phyloP scores from a whole-genome alignment of 2,797 vertebrate species.

The Coendou prehensilis region DNA sequence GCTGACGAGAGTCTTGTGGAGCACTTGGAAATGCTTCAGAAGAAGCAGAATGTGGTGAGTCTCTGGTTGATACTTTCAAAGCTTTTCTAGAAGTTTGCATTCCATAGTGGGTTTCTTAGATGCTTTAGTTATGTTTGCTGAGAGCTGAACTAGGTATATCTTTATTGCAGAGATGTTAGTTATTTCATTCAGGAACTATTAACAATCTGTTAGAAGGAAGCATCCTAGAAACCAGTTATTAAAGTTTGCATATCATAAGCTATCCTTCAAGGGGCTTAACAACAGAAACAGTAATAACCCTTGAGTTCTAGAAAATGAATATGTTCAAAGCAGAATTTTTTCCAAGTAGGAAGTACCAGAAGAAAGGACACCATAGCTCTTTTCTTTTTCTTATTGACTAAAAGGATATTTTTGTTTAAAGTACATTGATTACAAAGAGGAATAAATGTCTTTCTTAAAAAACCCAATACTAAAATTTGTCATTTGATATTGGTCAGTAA shows the following conservation, averaged over 20 bases:
- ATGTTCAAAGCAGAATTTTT: neutral
- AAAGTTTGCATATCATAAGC: neutral
- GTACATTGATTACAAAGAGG: neutral
- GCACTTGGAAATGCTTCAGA: slow-evolving; percentile 91
- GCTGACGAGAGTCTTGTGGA: slow-evolving; percentile 90
- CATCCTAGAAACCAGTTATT: neutral
- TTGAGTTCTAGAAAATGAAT: neutral
- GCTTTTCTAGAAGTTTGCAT: slow-evolving; percentile 32
- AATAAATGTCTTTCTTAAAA: slow-evolving; percentile 17
- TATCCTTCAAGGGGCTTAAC: neutral
- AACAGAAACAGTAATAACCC: neutral
- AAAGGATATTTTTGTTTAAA: slow-evolving; percentile 41
- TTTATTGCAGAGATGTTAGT: neutral
- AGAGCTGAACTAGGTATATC: neutral
- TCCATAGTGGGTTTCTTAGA: neutral
- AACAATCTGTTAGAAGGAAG: neutral
- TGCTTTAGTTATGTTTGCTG: neutral
- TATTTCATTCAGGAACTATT: neutral
- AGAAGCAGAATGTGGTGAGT: slow-evolving; percentile 90
- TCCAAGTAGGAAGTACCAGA: neutral
- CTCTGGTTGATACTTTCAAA: slow-evolving; percentile 3
- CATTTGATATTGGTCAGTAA: neutral
- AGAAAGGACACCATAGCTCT: neutral
- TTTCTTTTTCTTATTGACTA: neutral
- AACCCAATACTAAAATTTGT: neutral